Percentiles rank a stretch among this genome's conserved stretches.
Conservation (phyloP, 2,113 vertebrate species). For the Theropithecus gelada region DNA sequence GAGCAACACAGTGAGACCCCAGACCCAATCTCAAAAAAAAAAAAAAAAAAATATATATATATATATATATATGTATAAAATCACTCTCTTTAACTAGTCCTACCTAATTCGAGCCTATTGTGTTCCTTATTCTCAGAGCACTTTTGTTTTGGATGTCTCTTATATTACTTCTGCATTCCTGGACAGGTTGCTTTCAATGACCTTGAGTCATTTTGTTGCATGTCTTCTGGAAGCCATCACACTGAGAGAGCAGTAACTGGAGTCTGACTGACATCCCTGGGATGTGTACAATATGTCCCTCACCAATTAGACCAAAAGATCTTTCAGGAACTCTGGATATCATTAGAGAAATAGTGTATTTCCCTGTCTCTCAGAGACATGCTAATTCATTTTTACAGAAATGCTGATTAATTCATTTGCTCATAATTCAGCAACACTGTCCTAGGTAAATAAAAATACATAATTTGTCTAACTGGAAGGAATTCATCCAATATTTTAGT, state of each 20-base stretch:
- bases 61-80: not conserved
- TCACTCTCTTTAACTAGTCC: not conserved
- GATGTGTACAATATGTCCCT: not conserved
- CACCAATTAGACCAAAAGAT: not conserved
- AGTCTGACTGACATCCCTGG: not conserved
- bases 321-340: not conserved
- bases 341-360: not conserved
- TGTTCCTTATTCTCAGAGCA: not conserved
- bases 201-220: not conserved
- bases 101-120: not conserved
- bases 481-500: constrained; percentile 8
- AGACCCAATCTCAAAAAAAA: too few species aligned
- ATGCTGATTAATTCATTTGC: not conserved
- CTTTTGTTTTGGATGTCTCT: not conserved
- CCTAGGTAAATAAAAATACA: constrained; percentile 37
- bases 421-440: constrained; percentile 7
- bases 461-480: constrained; percentile 1
- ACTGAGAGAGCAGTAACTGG: not conserved
- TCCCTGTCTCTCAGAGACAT: not conserved
- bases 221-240: not conserved
- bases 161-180: not conserved
- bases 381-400: constrained; percentile 21
- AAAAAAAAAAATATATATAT: too few species aligned
- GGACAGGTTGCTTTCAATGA: not conserved
- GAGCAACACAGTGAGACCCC: too few species aligned